Evolutionary conservation across 2,113 vertebrate genomes (phyloP).

Genomic region (Oryctolagus cuniculus): mOryCun1.1 NC_091438.1:117047501-117048000

Average conservation of each 20-base stretch:
- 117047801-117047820: background rate
- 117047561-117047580: slow-evolving; percentile 20
- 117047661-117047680: slow-evolving; percentile 57
- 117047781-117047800: slow-evolving; percentile 49
- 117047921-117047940: background rate
- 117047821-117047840: background rate
- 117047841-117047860: background rate
- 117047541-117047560: slow-evolving; percentile 63
- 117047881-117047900: background rate
- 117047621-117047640: slow-evolving; percentile 69
- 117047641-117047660: slow-evolving; percentile 63
- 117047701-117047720: slow-evolving; percentile 66
- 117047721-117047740: slow-evolving; percentile 33
- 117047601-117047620: background rate
- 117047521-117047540: slow-evolving; percentile 71
- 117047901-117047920: background rate
- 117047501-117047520: slow-evolving; percentile 47
- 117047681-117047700: slow-evolving; percentile 74
- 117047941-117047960: background rate
- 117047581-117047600: slow-evolving; percentile 22
- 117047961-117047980: background rate
- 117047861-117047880: background rate
- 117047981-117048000: background rate
- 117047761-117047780: background rate
- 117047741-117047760: background rate